These are phyloP conservation scores for Thunnus maccoyii DNA, from an alignment of 2,113 vertebrate species.

Conservation along the genomic window DNA sequence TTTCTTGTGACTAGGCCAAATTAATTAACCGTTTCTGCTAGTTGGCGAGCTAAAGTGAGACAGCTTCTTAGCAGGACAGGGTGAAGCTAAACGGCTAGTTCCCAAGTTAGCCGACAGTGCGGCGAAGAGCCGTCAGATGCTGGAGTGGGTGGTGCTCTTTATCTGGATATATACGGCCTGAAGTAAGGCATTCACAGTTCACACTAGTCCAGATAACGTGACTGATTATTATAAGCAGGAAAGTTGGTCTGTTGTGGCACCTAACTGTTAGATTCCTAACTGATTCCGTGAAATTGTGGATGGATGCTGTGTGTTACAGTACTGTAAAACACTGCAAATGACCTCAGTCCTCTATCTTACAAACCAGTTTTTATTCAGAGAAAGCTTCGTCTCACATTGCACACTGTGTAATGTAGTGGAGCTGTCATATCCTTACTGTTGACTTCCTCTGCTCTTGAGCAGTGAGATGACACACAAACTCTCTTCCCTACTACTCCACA, in stretches of 20 bases:
- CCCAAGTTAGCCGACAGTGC: slow-evolving; percentile 28
- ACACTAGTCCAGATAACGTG: slow-evolving; percentile 15
- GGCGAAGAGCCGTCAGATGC: slow-evolving; percentile 33
- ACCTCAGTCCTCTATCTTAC: not conserved
- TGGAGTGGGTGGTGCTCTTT: slow-evolving; percentile 61
- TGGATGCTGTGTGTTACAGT: not conserved
- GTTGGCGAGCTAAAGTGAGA: slow-evolving; percentile 13
- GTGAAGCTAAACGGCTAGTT: slow-evolving; percentile 58
- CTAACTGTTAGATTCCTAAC: not conserved
- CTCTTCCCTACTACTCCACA: too few species aligned
- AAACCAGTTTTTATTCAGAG: not conserved
- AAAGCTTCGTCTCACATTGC: not conserved
- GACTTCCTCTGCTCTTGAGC: too few species aligned
- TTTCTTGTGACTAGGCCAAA: not conserved
- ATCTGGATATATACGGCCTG: slow-evolving; percentile 41
- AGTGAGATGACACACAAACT: too few species aligned
- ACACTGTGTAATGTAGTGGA: not conserved
- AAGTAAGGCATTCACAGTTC: slow-evolving; percentile 27
- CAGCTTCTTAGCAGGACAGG: not conserved
- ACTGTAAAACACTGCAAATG: not conserved
- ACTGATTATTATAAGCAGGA: slow-evolving; percentile 8
- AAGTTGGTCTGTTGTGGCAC: not conserved
- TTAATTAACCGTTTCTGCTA: not conserved
- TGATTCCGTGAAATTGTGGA: not conserved
- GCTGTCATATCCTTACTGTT: not conserved